A percentile compares a stretch with the other conserved stretches of the same genome.
Evolutionary conservation across 2,888 invertebrate genomes (phyloP).

Genomic region (Eubasilissa splendida): DNA sequence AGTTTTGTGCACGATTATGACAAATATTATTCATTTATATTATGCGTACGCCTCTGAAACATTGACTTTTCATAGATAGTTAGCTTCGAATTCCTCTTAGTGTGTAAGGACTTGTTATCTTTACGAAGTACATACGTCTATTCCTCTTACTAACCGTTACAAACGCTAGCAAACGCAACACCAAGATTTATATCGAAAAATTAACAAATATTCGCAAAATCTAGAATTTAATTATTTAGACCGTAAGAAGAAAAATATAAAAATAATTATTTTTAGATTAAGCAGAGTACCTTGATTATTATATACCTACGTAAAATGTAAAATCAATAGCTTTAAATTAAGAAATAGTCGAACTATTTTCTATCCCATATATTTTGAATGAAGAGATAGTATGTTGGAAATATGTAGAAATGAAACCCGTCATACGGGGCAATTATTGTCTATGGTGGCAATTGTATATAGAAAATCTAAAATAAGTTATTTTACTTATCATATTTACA

Average conservation of each 20-base stretch:
- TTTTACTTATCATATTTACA: slow-evolving; percentile 34
- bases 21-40: not conserved
- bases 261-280: slow-evolving; percentile 55
- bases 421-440: slow-evolving; percentile 17
- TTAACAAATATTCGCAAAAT: slow-evolving; percentile 54
- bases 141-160: slow-evolving; percentile 37
- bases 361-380: slow-evolving; percentile 58
- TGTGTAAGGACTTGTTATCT: slow-evolving; percentile 37
- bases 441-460: slow-evolving; percentile 32
- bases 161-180: slow-evolving; percentile 58
- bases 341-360: slow-evolving; percentile 58
- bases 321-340: slow-evolving; percentile 56
- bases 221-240: slow-evolving; percentile 43
- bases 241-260: slow-evolving; percentile 41
- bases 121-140: slow-evolving; percentile 42
- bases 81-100: slow-evolving; percentile 53
- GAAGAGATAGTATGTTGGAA: slow-evolving; percentile 41
- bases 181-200: slow-evolving; percentile 58
- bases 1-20: too few relatives aligned
- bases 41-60: not conserved
- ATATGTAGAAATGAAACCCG: slow-evolving; percentile 28
- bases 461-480: slow-evolving; percentile 42
- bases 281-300: slow-evolving; percentile 58
- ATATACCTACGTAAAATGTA: slow-evolving; percentile 50
- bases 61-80: slow-evolving; percentile 28